phyloP scores from a whole-genome alignment of 2,888 invertebrate species.

The Adelognathus sp. region DNA sequence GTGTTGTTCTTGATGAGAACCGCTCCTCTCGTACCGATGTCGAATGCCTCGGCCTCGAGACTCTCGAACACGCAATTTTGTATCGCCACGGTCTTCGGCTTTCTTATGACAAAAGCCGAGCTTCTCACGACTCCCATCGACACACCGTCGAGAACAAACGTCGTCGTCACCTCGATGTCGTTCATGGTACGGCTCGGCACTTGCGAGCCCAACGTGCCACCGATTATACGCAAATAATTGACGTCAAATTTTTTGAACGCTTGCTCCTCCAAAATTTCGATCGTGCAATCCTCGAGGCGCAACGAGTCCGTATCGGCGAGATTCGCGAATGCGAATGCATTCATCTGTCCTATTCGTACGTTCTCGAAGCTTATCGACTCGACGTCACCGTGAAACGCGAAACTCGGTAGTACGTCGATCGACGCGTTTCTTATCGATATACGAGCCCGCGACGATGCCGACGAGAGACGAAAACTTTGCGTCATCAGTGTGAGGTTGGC shows the following conservation, averaged over 20 bases:
- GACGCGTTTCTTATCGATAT: slow-evolving; percentile 81
- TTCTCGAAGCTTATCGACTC: slow-evolving; percentile 86
- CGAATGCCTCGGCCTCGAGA: slow-evolving; percentile 87
- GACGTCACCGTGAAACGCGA: slow-evolving; percentile 88
- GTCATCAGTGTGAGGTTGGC: slow-evolving; percentile 84
- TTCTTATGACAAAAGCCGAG: slow-evolving; percentile 86
- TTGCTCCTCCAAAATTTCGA: slow-evolving; percentile 86
- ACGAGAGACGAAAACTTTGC: slow-evolving; percentile 75
- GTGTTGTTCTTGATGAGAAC: slow-evolving; percentile 87
- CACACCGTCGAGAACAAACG: slow-evolving; percentile 86
- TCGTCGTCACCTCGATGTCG: slow-evolving; percentile 87
- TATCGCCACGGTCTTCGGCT: slow-evolving; percentile 85
- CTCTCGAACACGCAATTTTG: slow-evolving; percentile 84
- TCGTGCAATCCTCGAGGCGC: slow-evolving; percentile 84
- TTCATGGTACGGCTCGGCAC: slow-evolving; percentile 89
- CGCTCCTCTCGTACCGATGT: slow-evolving; percentile 84
- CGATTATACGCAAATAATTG: slow-evolving; percentile 85
- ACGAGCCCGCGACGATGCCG: slow-evolving; percentile 68
- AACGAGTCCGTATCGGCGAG: slow-evolving; percentile 86
- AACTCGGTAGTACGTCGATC: slow-evolving; percentile 81
- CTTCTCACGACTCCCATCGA: slow-evolving; percentile 85
- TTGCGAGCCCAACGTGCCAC: slow-evolving; percentile 83
- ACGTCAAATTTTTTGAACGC: slow-evolving; percentile 91
- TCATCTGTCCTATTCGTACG: slow-evolving; percentile 84
- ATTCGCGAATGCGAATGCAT: slow-evolving; percentile 89